A percentile compares a stretch with the other conserved stretches of the same genome.
phyloP scores from a whole-genome alignment of 2,113 vertebrate genomes.

The Sturnira hondurensis region DNA sequence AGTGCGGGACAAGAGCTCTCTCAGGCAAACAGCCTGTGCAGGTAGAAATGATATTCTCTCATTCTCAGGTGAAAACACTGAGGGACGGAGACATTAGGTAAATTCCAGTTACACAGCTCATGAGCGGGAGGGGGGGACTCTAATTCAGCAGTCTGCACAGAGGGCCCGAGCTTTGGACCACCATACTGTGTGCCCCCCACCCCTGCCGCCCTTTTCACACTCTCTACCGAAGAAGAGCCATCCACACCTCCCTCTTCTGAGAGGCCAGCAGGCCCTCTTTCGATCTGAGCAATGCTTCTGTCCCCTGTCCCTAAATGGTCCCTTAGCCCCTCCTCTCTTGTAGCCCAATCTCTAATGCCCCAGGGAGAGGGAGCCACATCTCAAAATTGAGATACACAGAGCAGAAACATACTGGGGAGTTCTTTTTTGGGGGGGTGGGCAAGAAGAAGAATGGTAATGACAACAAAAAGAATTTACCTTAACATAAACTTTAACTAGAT shows the following conservation, averaged over 20 bases:
- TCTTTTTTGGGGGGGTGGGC: too few relatives aligned
- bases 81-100: background rate
- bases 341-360: background rate
- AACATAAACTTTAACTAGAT: background rate
- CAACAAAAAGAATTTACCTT: background rate
- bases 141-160: fast-evolving
- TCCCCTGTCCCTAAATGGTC: too few relatives aligned
- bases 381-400: background rate
- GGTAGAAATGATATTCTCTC: background rate
- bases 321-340: background rate
- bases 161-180: background rate
- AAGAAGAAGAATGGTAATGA: background rate
- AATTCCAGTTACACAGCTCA: background rate
- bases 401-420: background rate
- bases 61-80: background rate
- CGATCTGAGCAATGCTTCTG: background rate
- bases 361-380: background rate
- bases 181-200: fast-evolving
- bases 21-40: background rate
- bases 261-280: background rate
- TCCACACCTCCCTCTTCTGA: background rate
- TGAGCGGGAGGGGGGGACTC: background rate
- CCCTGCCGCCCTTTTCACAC: fast-evolving
- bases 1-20: background rate
- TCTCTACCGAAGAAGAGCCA: background rate